phyloP scores from a whole-genome alignment of 2,888 invertebrate species.

The Morpho helenor region DNA sequence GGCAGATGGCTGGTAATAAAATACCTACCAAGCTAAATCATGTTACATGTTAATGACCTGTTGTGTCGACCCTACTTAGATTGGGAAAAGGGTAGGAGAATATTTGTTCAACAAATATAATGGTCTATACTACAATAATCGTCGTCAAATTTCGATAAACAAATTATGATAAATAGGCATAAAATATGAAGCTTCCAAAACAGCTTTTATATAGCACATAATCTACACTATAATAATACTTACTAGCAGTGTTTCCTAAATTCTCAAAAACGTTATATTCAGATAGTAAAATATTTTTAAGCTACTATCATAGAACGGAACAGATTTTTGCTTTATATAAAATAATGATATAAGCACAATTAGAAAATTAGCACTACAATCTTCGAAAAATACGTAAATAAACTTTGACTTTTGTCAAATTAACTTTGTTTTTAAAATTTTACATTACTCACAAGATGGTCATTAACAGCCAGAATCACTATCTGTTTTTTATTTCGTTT shows the following conservation, averaged over 20 bases:
- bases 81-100: no score
- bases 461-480: slow-evolving; percentile 11
- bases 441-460: slow-evolving; percentile 1
- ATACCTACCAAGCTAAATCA: no score
- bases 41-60: no score
- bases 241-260: neutral
- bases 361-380: slow-evolving; percentile 32
- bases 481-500: neutral
- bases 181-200: no score
- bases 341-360: slow-evolving; percentile 19
- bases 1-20: no score
- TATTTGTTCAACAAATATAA: no score
- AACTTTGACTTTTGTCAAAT: slow-evolving; percentile 36
- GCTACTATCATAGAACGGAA: neutral
- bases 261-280: neutral
- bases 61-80: no score
- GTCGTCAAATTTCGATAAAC: no score
- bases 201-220: no score
- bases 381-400: slow-evolving; percentile 36
- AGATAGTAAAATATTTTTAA: neutral
- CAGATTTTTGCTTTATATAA: neutral
- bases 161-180: no score
- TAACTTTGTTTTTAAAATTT: slow-evolving; percentile 42
- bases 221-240: neutral
- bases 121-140: no score